phyloP scores from a whole-genome alignment of 2,797 vertebrate genomes.

The Yasuhikotakia modesta region DNA sequence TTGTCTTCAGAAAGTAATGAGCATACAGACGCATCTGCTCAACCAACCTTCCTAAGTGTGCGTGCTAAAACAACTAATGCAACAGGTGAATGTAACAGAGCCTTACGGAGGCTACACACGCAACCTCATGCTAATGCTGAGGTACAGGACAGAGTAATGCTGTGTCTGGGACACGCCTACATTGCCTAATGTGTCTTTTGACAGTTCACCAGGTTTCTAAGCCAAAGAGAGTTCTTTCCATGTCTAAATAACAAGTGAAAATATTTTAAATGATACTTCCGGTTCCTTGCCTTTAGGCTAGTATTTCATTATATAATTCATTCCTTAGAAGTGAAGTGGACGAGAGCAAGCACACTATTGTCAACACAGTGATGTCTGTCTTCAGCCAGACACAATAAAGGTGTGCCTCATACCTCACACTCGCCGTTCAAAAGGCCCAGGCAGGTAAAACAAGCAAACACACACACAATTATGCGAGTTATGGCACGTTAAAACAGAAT shows the following conservation, averaged over 20 bases:
- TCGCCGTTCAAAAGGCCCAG: constrained; percentile 16
- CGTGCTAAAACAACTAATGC: background rate
- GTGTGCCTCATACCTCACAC: constrained; percentile 46
- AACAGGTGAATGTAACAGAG: background rate
- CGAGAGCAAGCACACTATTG: constrained; percentile 49
- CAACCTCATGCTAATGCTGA: background rate
- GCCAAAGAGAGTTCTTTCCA: constrained; percentile 4
- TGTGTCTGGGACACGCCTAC: background rate
- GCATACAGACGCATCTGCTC: background rate
- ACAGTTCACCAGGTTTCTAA: background rate
- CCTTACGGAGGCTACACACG: background rate
- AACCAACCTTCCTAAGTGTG: background rate
- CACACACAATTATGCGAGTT: constrained; percentile 51
- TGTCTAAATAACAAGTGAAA: constrained; percentile 26
- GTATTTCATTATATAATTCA: constrained; percentile 29
- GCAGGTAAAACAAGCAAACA: constrained; percentile 17
- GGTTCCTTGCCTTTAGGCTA: constrained; percentile 12
- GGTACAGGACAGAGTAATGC: background rate
- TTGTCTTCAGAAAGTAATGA: background rate
- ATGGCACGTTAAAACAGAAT: constrained; percentile 46
- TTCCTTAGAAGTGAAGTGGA: constrained; percentile 28
- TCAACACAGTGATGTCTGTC: constrained; percentile 42
- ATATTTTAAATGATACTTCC: constrained; percentile 33
- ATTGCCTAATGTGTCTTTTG: background rate
- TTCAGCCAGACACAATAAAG: constrained; percentile 52